Conservation (phyloP, 2,888 invertebrate species). For the Pandemis heparana region DNA sequence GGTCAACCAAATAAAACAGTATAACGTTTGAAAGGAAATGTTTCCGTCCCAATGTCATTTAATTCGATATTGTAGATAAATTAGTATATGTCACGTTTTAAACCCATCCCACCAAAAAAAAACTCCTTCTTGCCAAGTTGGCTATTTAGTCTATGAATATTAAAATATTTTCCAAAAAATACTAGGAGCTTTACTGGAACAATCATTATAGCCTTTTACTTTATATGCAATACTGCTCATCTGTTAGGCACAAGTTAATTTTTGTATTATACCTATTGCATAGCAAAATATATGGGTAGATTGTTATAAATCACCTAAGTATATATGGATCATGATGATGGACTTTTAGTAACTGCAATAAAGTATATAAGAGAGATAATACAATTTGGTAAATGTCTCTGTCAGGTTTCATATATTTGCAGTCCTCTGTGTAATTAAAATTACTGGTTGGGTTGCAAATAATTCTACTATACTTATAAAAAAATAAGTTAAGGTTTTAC, state of each 20-base stretch:
- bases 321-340: too few species aligned
- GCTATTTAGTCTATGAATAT: neutral
- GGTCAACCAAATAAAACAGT: conserved; percentile 32
- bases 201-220: neutral
- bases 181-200: neutral
- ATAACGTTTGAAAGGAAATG: conserved; percentile 69
- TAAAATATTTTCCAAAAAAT: neutral
- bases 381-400: too few species aligned
- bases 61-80: conserved; percentile 69
- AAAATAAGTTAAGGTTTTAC: neutral
- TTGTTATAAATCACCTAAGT: too few species aligned
- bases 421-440: neutral
- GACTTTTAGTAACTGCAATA: too few species aligned
- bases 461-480: neutral
- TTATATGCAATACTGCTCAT: neutral
- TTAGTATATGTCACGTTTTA: conserved; percentile 51
- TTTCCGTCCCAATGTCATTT: conserved; percentile 85
- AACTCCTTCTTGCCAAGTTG: neutral
- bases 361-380: too few species aligned
- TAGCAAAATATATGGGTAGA: too few species aligned
- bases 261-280: too few species aligned
- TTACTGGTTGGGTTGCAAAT: neutral
- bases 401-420: neutral
- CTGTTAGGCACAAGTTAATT: neutral
- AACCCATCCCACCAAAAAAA: neutral